These are phyloP conservation scores for Drosophila rellima DNA, from an alignment of 2,888 invertebrate species.

Conservation along the genomic window DNA sequence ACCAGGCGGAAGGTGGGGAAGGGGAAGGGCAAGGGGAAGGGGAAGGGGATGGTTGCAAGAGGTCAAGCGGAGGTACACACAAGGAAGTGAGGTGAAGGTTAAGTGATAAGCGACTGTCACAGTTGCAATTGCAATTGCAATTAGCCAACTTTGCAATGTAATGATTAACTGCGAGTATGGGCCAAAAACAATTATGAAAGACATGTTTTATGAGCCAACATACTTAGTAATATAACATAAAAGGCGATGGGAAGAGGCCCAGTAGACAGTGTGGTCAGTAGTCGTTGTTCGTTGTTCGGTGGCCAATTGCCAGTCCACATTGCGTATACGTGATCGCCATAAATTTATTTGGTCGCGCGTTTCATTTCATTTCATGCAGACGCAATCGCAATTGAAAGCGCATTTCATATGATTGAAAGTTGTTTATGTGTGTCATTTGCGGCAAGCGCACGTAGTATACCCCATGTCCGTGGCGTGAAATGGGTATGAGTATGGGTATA, in stretches of 20 bases:
- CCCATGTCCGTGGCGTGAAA: conserved; percentile 22
- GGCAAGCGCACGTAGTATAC: conserved; percentile 36
- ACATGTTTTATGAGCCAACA: conserved; percentile 20
- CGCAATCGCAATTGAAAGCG: conserved; percentile 74
- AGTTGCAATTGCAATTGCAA: conserved; percentile 51
- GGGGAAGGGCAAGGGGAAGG: neutral
- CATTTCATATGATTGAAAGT: conserved; percentile 76
- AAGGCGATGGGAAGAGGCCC: neutral
- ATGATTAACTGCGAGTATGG: conserved; percentile 12
- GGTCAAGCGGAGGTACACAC: conserved; percentile 12
- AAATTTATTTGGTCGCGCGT: conserved; percentile 50
- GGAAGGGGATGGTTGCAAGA: neutral
- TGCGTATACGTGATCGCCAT: conserved; percentile 76
- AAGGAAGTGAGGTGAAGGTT: conserved; percentile 67
- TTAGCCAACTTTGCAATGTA: conserved; percentile 55
- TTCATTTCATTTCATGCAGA: conserved; percentile 53
- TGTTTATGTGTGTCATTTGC: conserved; percentile 57
- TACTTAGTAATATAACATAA: neutral
- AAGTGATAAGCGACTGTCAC: conserved; percentile 27
- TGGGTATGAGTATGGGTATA: conserved; percentile 4
- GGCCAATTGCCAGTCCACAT: conserved; percentile 27
- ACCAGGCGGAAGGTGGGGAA: too few relatives aligned
- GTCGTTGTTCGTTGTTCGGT: neutral
- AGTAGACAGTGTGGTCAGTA: neutral
- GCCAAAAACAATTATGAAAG: conserved; percentile 53